These are phyloP conservation scores for Caenorhabditis tropicalis DNA, from an alignment of 1,140 invertebrate genomes.

Conservation along the genomic window DNA sequence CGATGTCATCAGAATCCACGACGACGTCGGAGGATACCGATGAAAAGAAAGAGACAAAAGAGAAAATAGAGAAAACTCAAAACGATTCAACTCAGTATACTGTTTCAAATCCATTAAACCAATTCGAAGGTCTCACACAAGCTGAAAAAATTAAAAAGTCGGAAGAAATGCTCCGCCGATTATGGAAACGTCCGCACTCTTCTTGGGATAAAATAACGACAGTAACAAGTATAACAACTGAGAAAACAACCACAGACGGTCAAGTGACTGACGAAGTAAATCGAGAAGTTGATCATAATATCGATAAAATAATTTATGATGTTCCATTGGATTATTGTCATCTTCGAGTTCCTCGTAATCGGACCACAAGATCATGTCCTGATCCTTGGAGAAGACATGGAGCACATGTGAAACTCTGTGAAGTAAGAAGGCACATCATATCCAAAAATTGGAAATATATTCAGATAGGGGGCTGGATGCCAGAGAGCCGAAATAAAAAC, in stretches of 20 bases:
- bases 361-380: neutral
- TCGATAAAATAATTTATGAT: neutral
- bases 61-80: neutral
- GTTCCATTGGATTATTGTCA: constrained; percentile 9
- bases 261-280: neutral
- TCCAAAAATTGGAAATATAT: neutral
- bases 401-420: constrained; percentile 16
- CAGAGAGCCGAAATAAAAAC: constrained; percentile 1
- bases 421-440: neutral
- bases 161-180: constrained; percentile 14
- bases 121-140: neutral
- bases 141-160: neutral
- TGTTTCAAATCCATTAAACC: neutral
- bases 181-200: constrained; percentile 4
- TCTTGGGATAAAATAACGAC: constrained; percentile 10
- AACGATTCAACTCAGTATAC: neutral
- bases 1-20: neutral
- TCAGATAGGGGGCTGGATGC: constrained; percentile 2
- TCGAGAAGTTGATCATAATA: neutral
- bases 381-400: constrained; percentile 23
- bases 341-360: neutral
- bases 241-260: neutral
- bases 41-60: neutral
- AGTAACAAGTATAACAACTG: neutral
- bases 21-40: neutral